phyloP scores from a whole-genome alignment of 2,888 invertebrate genomes.

The Hylaea fasciaria region DNA sequence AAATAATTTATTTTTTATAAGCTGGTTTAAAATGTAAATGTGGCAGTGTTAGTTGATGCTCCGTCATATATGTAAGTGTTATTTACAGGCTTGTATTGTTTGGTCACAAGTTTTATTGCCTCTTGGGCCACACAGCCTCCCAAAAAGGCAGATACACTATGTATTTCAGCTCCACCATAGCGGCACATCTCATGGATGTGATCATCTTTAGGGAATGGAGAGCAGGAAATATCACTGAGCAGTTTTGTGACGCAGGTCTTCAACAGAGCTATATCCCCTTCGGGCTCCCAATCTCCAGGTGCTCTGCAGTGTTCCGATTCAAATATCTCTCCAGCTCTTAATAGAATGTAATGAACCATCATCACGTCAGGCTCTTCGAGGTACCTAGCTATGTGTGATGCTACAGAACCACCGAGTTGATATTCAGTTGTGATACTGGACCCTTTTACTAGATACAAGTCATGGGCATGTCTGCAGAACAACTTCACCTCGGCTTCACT shows the following conservation, averaged over 20 bases:
- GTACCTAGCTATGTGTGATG: constrained; percentile 86
- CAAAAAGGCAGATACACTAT: constrained; percentile 96
- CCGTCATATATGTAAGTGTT: constrained; percentile 98
- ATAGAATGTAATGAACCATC: constrained; percentile 94
- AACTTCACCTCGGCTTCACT: constrained; percentile 92
- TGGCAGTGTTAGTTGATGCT: constrained; percentile 93
- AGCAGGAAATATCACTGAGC: constrained; percentile 93
- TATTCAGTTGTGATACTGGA: constrained; percentile 93
- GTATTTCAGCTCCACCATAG: constrained; percentile 97
- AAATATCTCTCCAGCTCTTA: constrained; percentile 96
- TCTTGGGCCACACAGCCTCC: constrained; percentile 98
- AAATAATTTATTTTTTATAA: constrained; percentile 48
- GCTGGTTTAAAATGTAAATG: constrained; percentile 88
- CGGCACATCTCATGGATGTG: constrained; percentile 97
- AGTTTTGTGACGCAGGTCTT: constrained; percentile 91
- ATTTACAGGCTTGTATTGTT: constrained; percentile 97
- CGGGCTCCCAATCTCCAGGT: constrained; percentile 95
- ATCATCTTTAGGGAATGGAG: constrained; percentile 93
- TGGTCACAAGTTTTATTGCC: constrained; percentile 96
- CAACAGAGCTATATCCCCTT: constrained; percentile 94
- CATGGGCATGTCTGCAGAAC: constrained; percentile 95
- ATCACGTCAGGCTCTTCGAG: constrained; percentile 94
- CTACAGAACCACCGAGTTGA: constrained; percentile 85
- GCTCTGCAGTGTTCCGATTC: constrained; percentile 94
- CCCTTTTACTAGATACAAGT: constrained; percentile 92